phyloP scores from a whole-genome alignment of 1,140 invertebrate species.

The Pararge aegeria region DNA sequence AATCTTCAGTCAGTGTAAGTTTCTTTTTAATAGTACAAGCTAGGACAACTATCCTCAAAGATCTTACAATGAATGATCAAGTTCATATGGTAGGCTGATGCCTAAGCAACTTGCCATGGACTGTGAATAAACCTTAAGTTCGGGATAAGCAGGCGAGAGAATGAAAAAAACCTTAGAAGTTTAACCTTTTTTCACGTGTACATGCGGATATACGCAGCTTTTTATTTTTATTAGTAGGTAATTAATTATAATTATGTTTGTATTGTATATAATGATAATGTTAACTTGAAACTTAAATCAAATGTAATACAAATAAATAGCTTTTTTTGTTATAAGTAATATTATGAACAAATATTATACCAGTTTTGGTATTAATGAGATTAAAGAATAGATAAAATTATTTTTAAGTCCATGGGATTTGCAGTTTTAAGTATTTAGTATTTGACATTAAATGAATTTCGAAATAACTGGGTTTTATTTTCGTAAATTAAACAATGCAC shows the following conservation, averaged over 20 bases:
- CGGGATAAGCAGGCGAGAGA: no score
- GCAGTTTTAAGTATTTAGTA: conserved; percentile 5
- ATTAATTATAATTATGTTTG: background rate
- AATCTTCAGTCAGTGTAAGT: no score
- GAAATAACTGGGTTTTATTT: background rate
- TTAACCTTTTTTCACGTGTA: no score
- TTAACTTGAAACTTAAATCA: background rate
- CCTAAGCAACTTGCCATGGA: no score
- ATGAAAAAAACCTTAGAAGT: no score
- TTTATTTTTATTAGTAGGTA: no score
- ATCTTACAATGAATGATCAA: no score
- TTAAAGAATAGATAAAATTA: background rate
- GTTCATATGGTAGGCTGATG: no score
- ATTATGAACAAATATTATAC: conserved; percentile 3
- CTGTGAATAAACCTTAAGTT: no score
- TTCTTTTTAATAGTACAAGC: no score
- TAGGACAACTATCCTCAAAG: no score
- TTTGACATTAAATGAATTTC: conserved; percentile 4
- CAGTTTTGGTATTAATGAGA: background rate
- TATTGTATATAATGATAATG: background rate
- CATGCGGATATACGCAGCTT: no score
- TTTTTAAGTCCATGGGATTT: conserved; percentile 3
- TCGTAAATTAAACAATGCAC: background rate
- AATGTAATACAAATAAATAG: background rate
- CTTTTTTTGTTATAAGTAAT: background rate